Conservation (phyloP, 2,888 invertebrate genomes). For the Netelia inedita region DNA sequence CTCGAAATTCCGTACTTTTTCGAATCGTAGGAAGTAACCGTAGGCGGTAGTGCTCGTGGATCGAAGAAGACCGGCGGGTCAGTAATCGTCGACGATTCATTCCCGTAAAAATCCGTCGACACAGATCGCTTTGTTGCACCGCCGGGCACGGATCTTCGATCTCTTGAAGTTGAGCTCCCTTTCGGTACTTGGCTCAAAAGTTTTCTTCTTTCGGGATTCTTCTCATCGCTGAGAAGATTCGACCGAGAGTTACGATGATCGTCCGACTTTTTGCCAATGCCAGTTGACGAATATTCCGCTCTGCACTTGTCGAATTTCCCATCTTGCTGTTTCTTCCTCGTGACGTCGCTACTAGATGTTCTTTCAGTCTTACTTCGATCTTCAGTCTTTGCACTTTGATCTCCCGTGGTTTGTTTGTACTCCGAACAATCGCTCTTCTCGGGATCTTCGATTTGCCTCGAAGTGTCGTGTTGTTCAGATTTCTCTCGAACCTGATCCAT, state of each 20-base stretch:
- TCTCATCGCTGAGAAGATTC: constrained; percentile 6
- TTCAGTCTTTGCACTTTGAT: background rate
- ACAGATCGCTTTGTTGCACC: background rate
- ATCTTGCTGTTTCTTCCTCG: background rate
- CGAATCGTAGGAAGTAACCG: constrained; percentile 48
- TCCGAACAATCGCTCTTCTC: background rate
- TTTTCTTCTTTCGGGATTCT: constrained; percentile 36
- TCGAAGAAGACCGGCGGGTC: constrained; percentile 45
- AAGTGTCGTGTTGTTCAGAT: background rate
- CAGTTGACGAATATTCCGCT: background rate
- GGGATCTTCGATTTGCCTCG: background rate
- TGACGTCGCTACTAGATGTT: background rate
- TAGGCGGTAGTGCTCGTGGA: constrained; percentile 55
- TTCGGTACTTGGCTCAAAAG: background rate
- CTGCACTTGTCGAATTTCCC: background rate
- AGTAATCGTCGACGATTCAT: constrained; percentile 66
- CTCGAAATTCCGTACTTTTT: background rate
- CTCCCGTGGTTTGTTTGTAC: background rate
- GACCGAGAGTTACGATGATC: background rate
- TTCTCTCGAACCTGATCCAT: background rate
- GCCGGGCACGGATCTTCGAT: background rate
- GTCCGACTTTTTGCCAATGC: constrained; percentile 1
- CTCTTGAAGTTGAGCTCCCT: background rate
- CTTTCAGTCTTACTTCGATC: background rate
- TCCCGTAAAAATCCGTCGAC: background rate